Base-by-base conservation (phyloP, 2,888 invertebrate genomes). In the Hypsopygia costalis region DNA sequence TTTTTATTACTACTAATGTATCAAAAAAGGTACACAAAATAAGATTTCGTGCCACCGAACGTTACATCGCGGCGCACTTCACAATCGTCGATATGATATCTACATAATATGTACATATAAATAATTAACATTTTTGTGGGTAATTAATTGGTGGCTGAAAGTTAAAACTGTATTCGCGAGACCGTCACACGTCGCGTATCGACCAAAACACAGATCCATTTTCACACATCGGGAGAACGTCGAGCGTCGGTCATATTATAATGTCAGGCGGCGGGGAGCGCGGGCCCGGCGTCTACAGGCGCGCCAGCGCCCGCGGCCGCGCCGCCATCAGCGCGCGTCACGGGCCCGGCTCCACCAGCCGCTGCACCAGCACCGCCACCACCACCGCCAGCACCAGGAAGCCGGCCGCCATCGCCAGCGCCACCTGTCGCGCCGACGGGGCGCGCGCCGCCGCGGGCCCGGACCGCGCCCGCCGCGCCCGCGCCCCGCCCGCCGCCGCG, bases 401-500 rank as follows among this genome's bases (percentile, higher is more conserved):
- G 36, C 81, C 90, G 42, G 82, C 78, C 41, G 93, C 85, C 66
- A 93, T 88, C 45, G 92, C 81, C 54, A 92, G 77, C 52, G 94
- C 93, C 76, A 90, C 89, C 69, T 94, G 92, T 2, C 69, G 58
- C 51, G 73, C 74, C 66, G 52, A 69, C 52, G 34, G 70, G 25
- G 91, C 58, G 54, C 25, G 92, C 90, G 39, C 94, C 93, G 61
- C 90, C 82, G 25, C 6, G 91, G 34, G 93, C 33, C 31, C 11
- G 90, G 36, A 93, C 92, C 43, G 89, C 41, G 93, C 92, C 62
- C 90, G 83, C 91, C 48, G 93, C 90, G 34, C 93, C 93, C 47
- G 89, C 36, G 90, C 80, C 62, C 22, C n/a, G 21, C 16, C 16
- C 36, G 91, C 76, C 39, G 91, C 90, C 50, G 95, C 94, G 81